These are phyloP conservation scores for Drosophila rhopaloa DNA, from an alignment of 1,140 invertebrate genomes.

Conservation along the genomic window DNA sequence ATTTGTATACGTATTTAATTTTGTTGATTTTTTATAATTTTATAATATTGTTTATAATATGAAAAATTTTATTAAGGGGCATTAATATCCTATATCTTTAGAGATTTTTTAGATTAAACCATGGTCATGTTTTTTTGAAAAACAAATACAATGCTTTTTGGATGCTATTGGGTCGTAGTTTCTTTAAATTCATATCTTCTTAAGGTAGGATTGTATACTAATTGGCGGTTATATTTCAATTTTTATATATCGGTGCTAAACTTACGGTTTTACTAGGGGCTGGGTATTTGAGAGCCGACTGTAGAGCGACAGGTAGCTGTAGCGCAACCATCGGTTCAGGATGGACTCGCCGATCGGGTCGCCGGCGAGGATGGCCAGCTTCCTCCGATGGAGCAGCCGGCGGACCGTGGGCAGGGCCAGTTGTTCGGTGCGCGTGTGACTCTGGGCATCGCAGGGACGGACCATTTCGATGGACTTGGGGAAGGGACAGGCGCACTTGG, in stretches of 20 bases:
- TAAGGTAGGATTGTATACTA: too few species aligned
- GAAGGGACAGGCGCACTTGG: conserved; percentile 66
- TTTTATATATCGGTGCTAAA: neutral
- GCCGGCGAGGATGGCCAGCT: conserved; percentile 23
- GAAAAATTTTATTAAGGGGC: too few species aligned
- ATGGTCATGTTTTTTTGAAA: too few species aligned
- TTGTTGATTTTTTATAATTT: too few species aligned
- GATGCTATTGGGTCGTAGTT: too few species aligned
- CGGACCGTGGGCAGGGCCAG: conserved; percentile 60
- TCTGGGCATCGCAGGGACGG: conserved; percentile 24
- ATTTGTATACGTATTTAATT: too few species aligned
- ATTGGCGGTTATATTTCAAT: too few species aligned
- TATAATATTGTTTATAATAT: too few species aligned
- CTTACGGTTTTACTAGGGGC: conserved; percentile 58
- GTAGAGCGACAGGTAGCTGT: conserved; percentile 71
- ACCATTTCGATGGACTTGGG: conserved; percentile 66
- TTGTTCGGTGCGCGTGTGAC: conserved; percentile 71
- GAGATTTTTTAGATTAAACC: too few species aligned
- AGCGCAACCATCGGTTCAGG: conserved; percentile 68
- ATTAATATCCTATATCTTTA: too few species aligned
- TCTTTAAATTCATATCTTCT: too few species aligned
- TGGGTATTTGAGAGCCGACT: conserved; percentile 67
- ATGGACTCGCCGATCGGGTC: conserved; percentile 60
- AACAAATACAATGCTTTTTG: too few species aligned
- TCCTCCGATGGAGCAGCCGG: conserved; percentile 38